phyloP scores from a whole-genome alignment of 2,113 vertebrate species.

The Vanacampus margaritifer region DNA sequence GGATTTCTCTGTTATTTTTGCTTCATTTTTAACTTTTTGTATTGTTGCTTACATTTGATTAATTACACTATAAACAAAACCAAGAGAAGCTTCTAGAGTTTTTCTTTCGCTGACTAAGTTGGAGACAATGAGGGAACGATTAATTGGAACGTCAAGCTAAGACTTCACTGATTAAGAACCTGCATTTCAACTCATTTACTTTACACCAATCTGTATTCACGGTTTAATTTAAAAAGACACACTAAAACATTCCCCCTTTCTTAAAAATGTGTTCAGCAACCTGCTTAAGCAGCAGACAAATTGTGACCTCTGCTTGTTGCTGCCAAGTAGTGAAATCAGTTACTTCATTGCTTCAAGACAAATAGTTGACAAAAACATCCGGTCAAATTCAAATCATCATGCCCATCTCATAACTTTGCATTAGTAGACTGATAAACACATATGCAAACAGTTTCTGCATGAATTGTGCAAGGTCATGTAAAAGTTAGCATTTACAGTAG shows the following conservation, averaged over 20 bases:
- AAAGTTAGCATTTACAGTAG: neutral
- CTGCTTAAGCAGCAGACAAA: neutral
- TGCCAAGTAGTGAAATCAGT: neutral
- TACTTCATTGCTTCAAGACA: neutral
- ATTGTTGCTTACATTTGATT: too few relatives aligned
- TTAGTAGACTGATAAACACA: conserved; percentile 5
- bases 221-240: neutral
- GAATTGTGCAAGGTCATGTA: neutral
- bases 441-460: neutral
- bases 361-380: conserved; percentile 1
- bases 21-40: too few relatives aligned
- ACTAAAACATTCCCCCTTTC: neutral
- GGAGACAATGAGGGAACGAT: too few relatives aligned
- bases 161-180: too few relatives aligned
- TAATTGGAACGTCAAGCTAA: too few relatives aligned
- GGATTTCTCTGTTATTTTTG: too few relatives aligned
- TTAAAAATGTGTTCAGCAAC: neutral
- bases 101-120: too few relatives aligned
- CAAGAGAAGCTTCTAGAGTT: too few relatives aligned
- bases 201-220: neutral
- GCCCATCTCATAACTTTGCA: neutral
- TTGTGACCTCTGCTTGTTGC: neutral
- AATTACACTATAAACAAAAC: too few relatives aligned
- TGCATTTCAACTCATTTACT: neutral
- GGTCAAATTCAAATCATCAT: too few relatives aligned